phyloP scores from a whole-genome alignment of 2,797 vertebrate genomes.

The Chrysocyon brachyurus region DNA sequence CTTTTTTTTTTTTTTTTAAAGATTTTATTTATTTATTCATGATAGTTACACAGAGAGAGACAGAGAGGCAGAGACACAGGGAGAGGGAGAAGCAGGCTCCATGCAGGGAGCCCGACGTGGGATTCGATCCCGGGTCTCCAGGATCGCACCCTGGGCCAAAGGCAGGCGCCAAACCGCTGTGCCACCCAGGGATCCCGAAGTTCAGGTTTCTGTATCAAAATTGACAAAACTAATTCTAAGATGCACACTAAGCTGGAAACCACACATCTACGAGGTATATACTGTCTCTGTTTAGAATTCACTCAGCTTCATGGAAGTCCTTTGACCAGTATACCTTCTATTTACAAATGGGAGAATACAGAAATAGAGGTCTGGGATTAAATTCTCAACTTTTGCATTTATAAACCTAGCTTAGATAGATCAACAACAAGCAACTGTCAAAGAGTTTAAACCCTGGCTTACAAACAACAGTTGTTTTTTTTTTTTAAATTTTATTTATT shows the following conservation, averaged over 20 bases:
- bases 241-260: neutral
- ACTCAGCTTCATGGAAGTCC: slow-evolving; percentile 8
- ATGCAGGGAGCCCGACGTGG: no score
- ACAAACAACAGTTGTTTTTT: neutral
- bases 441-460: neutral
- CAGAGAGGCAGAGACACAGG: no score
- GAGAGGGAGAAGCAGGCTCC: no score
- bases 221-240: neutral
- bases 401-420: neutral
- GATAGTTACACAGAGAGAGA: no score
- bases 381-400: slow-evolving; percentile 36
- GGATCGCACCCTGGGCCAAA: no score
- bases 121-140: no score
- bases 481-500: no score
- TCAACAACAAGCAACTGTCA: slow-evolving; percentile 41
- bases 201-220: neutral
- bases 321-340: neutral
- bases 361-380: neutral
- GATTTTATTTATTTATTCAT: no score
- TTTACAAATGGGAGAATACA: neutral
- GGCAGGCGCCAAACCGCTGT: no score
- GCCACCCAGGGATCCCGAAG: neutral
- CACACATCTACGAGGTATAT: neutral
- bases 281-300: neutral
- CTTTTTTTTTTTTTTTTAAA: neutral